A percentile compares a stretch with the other conserved stretches of the same genome.
These are phyloP conservation scores for Phanerotoma sp. DNA, from an alignment of 2,888 invertebrate genomes.

Conservation along the genomic window DNA sequence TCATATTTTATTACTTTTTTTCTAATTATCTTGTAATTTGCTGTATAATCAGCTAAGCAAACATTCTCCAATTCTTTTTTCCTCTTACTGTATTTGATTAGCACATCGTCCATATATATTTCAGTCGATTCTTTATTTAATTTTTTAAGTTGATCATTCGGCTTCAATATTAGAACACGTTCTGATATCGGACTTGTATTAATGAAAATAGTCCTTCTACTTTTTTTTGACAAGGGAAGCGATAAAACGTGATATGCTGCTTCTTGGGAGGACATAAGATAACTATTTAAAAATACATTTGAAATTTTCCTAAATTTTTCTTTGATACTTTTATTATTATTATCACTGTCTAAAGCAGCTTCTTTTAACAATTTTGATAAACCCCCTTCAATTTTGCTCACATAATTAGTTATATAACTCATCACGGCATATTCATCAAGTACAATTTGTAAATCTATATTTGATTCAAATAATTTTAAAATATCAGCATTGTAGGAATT, in stretches of 20 bases:
- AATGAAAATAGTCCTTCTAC: slow-evolving; percentile 24
- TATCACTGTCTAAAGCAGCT: slow-evolving; percentile 29
- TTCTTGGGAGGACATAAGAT: slow-evolving; percentile 35
- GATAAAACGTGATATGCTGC: slow-evolving; percentile 32
- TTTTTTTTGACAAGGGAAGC: slow-evolving; percentile 25
- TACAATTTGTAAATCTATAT: no score
- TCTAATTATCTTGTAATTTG: slow-evolving; percentile 12
- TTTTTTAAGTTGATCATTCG: slow-evolving; percentile 9
- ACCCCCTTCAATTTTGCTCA: slow-evolving; percentile 32
- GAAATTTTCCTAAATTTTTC: slow-evolving; percentile 27
- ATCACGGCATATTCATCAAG: no score
- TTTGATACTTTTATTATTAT: slow-evolving; percentile 17
- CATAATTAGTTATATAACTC: slow-evolving; percentile 32
- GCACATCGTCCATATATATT: slow-evolving; percentile 21
- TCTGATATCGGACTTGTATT: slow-evolving; percentile 27
- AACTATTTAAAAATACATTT: slow-evolving; percentile 32
- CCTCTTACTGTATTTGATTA: slow-evolving; percentile 11
- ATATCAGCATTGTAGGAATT: no score
- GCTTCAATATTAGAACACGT: slow-evolving; percentile 29
- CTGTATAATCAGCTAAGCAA: slow-evolving; percentile 30
- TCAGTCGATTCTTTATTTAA: slow-evolving; percentile 22
- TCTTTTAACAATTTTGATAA: slow-evolving; percentile 33
- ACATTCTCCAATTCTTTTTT: slow-evolving; percentile 17
- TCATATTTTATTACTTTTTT: neutral
- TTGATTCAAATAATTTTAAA: no score